Evolutionary conservation across 2,797 vertebrate genomes (phyloP), one percentile per base, ranked within the genome.

Genomic region (Thalassophryne amazonica): DNA sequence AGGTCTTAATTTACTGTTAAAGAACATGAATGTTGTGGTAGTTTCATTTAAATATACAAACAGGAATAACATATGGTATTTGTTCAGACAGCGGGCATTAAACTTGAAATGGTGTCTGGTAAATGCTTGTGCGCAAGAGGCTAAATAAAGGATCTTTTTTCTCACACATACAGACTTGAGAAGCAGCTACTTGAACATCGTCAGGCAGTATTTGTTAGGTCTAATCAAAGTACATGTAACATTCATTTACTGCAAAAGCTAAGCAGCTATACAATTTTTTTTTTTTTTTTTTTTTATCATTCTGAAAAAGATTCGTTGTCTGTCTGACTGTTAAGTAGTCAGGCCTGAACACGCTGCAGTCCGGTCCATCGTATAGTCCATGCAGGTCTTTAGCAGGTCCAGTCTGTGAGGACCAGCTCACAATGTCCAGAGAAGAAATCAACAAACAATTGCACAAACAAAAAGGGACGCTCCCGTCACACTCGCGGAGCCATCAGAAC

Each of bases 401-500:
- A 58, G 50, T 56, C 47, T 60, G 29, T 50, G 45, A 51, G 16
- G 46, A 45, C 45, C 39, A 8, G 7, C 34, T 75, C 30, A 70
- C 54, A 17, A 53, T 39, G 51, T 53, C 52, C 53, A 70, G 32
- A 52, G 23, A 22, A 35, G 22, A 28, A 58, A 54, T 5, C 1
- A 16, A 45, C 17, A 5, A 16, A 17, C 36, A 13, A 28, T 32
- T 23, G 23, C 13, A 24, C 38, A 3, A 33, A 67, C 28, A 12
- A 36, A 37, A 24, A 39, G 23, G 21, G 25, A 27, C 0, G n/a
- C 22, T 21, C 28, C 10, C 4, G 1, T 28, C 18, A 23, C 15
- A 39, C 36, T 22, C 10, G 5, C 52, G 61, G 46, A 59, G 50
- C 56, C 45, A 45, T 88, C 70, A 92, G 32, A 92, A 92, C 71